Conservation (phyloP, 2,113 vertebrate genomes). For the Hiodon tergisus region DNA sequence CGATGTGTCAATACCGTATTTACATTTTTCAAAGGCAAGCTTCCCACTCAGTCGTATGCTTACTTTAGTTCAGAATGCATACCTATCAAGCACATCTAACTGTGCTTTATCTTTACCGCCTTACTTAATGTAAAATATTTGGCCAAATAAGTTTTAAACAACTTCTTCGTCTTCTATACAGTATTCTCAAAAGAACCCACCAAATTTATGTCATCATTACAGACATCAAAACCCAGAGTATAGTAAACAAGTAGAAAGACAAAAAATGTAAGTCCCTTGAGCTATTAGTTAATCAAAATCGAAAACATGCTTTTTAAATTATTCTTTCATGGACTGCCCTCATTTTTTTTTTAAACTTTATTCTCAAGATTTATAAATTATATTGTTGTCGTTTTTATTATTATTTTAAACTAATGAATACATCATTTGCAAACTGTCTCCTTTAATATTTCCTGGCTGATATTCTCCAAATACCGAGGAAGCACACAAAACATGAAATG, state of each 20-base stretch:
- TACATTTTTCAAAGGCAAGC: slow-evolving; percentile 6
- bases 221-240: neutral
- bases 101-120: neutral
- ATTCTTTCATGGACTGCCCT: neutral
- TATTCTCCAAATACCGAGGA: neutral
- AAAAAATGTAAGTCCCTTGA: neutral
- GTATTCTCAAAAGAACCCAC: neutral
- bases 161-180: neutral
- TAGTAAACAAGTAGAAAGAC: neutral
- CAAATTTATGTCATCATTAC: neutral
- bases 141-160: neutral
- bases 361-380: neutral
- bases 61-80: neutral
- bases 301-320: neutral
- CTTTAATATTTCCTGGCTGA: neutral
- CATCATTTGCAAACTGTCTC: neutral
- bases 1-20: neutral
- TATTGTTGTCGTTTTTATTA: neutral
- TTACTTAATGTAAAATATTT: neutral
- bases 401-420: slow-evolving; percentile 7
- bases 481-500: slow-evolving; percentile 15
- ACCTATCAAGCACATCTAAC: neutral
- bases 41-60: neutral
- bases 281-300: neutral
- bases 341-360: neutral